A percentile compares a stretch with the other conserved stretches of the same genome.
These are phyloP conservation scores for Lacerta agilis DNA, from an alignment of 2,797 vertebrate genomes.

Conservation along the genomic window DNA sequence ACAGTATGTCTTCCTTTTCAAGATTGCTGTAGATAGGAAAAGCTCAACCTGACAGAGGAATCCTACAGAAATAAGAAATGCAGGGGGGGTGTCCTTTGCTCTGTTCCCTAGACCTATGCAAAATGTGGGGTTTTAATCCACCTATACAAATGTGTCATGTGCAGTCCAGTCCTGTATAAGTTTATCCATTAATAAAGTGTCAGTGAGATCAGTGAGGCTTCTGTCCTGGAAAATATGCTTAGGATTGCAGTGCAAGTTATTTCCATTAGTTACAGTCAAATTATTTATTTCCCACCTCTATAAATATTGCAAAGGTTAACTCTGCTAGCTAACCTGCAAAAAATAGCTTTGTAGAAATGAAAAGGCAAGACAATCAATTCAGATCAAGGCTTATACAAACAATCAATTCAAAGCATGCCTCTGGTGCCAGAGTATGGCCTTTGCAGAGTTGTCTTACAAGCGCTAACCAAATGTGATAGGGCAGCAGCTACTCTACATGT, in stretches of 20 bases:
- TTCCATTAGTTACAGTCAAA: conserved; percentile 12
- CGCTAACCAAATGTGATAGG: not conserved
- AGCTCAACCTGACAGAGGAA: not conserved
- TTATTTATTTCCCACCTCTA: not conserved
- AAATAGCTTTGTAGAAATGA: conserved; percentile 1
- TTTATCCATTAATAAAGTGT: not conserved
- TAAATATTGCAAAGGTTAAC: not conserved
- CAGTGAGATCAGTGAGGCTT: not conserved
- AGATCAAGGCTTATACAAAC: conserved; percentile 33
- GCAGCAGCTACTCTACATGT: not conserved
- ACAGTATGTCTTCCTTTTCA: not conserved
- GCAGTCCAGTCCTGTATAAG: not conserved
- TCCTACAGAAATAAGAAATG: not conserved
- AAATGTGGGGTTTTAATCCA: not conserved
- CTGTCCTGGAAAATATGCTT: not conserved
- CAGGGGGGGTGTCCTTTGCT: not conserved
- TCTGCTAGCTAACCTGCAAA: not conserved
- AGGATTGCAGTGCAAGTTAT: not conserved
- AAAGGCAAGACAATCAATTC: conserved; percentile 4
- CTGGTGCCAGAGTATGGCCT: not conserved
- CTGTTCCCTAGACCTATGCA: not conserved
- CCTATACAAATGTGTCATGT: not conserved
- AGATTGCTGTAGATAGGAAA: not conserved
- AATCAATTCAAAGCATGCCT: not conserved
- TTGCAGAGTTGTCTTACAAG: not conserved